These are phyloP conservation scores for Spongilla lacustris DNA, from an alignment of 37 sponge, comb jelly and placozoan species.

Conservation along the genomic window DNA sequence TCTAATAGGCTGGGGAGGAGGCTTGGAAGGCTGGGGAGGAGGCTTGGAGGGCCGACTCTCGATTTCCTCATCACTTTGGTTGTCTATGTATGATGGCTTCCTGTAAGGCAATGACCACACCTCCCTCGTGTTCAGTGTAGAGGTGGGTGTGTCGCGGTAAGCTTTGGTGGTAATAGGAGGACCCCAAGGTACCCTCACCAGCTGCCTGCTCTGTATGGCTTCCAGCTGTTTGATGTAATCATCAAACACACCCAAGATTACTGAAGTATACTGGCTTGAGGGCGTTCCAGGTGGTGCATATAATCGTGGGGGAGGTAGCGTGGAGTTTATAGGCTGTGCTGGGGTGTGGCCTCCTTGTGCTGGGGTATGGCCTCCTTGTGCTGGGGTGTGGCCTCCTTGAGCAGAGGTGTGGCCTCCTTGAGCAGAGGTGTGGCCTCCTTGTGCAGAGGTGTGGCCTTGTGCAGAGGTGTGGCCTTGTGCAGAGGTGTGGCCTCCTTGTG, in stretches of 20 bases:
- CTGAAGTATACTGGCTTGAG: not conserved
- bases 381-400: not conserved
- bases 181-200: slow-evolving; percentile 1
- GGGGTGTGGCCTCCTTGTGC: not conserved
- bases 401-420: not conserved
- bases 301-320: not conserved
- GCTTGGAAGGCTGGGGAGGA: no score
- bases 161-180: not conserved
- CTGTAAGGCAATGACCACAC: no score
- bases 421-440: not conserved
- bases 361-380: not conserved
- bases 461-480: not conserved
- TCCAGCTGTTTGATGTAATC: slow-evolving; percentile 15
- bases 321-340: not conserved
- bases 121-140: no score
- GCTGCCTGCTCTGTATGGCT: not conserved
- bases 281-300: not conserved
- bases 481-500: not conserved
- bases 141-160: no score
- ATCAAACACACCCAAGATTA: slow-evolving; percentile 7
- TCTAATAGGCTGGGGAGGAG: no score
- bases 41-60: no score
- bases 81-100: no score
- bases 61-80: no score
- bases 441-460: not conserved